A percentile compares a stretch with the other conserved stretches of the same genome.
phyloP scores from a whole-genome alignment of 2,888 invertebrate genomes.

The Agrochola lychnidis region DNA sequence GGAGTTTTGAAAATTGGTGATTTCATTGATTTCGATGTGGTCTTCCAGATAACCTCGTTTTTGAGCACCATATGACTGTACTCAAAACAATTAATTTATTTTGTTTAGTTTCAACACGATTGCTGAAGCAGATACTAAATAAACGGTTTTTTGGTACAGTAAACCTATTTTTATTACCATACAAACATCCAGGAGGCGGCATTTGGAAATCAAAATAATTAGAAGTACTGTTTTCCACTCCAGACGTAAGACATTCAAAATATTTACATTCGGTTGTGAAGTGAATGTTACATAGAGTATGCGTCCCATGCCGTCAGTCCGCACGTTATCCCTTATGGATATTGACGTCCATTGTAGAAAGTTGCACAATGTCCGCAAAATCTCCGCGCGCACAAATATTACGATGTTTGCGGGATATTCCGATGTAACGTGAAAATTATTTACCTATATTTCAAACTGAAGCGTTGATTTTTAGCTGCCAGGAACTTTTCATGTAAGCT shows the following conservation, averaged over 20 bases:
- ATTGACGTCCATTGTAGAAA: background rate
- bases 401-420: constrained; percentile 4
- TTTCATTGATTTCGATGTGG: too few species aligned
- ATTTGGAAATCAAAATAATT: background rate
- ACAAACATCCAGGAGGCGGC: background rate
- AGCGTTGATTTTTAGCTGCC: background rate
- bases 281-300: background rate
- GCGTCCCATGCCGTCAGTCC: too few species aligned
- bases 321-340: background rate
- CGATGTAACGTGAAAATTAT: too few species aligned
- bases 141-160: background rate
- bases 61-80: too few species aligned
- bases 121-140: too few species aligned
- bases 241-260: background rate
- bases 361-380: background rate
- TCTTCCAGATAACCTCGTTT: too few species aligned
- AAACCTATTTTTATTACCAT: background rate
- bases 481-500: background rate
- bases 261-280: constrained; percentile 4
- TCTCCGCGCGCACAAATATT: background rate
- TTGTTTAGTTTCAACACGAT: too few species aligned
- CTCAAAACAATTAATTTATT: too few species aligned
- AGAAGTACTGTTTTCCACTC: background rate
- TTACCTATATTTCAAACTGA: too few species aligned
- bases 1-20: too few species aligned